phyloP scores from a whole-genome alignment of 2,888 invertebrate species.

The Hydraecia micacea region DNA sequence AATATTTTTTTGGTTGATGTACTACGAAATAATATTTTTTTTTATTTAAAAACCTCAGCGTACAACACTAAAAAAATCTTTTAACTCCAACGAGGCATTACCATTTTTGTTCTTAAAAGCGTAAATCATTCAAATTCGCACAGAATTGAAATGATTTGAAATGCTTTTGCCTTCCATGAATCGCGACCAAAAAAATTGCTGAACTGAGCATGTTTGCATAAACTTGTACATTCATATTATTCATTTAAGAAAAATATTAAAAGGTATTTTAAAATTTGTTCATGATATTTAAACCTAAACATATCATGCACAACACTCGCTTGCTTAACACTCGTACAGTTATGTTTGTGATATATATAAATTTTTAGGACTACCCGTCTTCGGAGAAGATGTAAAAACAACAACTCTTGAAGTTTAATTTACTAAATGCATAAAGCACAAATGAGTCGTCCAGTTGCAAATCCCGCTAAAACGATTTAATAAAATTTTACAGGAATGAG shows the following conservation, averaged over 20 bases:
- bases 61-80: neutral
- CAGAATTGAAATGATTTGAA: too few relatives aligned
- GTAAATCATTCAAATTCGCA: neutral
- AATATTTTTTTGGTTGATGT: slow-evolving; percentile 2
- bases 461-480: too few relatives aligned
- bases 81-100: neutral
- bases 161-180: neutral
- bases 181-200: neutral
- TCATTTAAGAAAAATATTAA: neutral
- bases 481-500: too few relatives aligned
- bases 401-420: neutral
- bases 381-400: neutral
- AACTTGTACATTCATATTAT: neutral
- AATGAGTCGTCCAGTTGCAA: too few relatives aligned
- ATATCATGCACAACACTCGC: too few relatives aligned
- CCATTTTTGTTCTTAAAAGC: slow-evolving; percentile 16
- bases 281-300: too few relatives aligned
- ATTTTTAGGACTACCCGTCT: neutral
- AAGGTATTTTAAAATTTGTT: too few relatives aligned
- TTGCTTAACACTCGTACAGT: neutral
- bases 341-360: too few relatives aligned
- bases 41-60: slow-evolving; percentile 11
- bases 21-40: neutral
- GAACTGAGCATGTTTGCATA: neutral
- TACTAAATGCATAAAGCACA: neutral